Percentiles rank a stretch among this genome's conserved stretches.
Conservation (phyloP, 2,113 vertebrate genomes). For the Lota lota region DNA sequence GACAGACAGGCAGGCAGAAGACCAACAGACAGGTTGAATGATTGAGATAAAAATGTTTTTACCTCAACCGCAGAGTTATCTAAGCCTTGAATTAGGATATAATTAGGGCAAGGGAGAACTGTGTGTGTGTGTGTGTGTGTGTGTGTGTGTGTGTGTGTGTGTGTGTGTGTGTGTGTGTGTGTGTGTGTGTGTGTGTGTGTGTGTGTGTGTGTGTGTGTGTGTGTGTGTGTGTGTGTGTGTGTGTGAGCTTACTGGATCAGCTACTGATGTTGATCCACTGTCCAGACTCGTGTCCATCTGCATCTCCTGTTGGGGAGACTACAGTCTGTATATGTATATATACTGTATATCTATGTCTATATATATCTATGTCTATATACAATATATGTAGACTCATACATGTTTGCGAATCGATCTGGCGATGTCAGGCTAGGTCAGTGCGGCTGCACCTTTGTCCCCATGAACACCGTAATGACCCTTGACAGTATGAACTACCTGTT, state of each 20-base stretch:
- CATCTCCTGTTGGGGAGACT: conserved; percentile 72
- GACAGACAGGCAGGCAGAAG: background rate
- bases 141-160: background rate
- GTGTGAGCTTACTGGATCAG: conserved; percentile 85
- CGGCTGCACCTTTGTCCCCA: too few relatives aligned
- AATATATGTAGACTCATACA: too few relatives aligned
- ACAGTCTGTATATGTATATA: background rate
- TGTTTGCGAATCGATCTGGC: too few relatives aligned
- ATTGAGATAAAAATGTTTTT: background rate
- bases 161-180: background rate
- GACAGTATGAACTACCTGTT: too few relatives aligned
- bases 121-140: background rate
- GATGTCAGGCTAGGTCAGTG: too few relatives aligned
- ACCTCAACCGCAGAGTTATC: background rate
- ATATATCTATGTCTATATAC: background rate
- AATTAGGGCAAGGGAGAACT: background rate
- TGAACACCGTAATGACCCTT: too few relatives aligned
- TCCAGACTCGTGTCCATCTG: conserved; percentile 81
- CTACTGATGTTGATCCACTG: conserved; percentile 79
- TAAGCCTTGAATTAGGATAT: background rate
- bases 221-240: background rate
- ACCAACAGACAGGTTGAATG: background rate
- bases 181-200: background rate
- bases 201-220: background rate
- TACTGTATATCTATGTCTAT: background rate